Base-by-base conservation (phyloP, 2,888 invertebrate species). In the Dryocosmus kuriphilus region DNA sequence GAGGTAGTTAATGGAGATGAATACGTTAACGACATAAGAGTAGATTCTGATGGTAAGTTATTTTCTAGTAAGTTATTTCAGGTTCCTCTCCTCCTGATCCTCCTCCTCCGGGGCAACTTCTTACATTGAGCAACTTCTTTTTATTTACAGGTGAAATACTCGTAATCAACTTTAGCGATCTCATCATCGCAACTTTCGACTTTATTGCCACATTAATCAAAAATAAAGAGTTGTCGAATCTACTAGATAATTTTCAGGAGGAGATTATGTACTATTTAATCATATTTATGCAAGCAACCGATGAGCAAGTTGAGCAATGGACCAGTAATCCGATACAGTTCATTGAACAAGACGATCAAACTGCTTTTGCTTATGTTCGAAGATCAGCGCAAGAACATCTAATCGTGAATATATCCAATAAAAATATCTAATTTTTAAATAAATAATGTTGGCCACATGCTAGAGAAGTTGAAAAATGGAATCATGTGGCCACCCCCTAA, bases 271-370 rank as follows among this genome's bases (percentile, higher is more conserved):
- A 95, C 86, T 95, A 95, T 80, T 92, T 94, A 67, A 93, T 95
- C 74, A 92, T 95, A 24, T 95, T 95, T 85, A 95, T 95, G 92
- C 95, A 95, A 92, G 94, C 95, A 77, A 94, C 95, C 0, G 94
- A 95, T 82, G 95, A 95, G 80, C 95, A 95, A 92, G 93, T 94
- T 60, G 92, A 93, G 80, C 88, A 93, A 57, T 95, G 95, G 95
- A 92, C 92, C 60, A 92, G 92, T 27, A 94, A 94, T 91, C 94
- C 94, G 0, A 94, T 94, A 86, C 94, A 94, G 86, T 95, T 94
- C 91, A 94, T 95, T 8, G 95, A 95, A 84, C 95, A 95, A 86
- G 95, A 95, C 85, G 94, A 95, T 86, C 94, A 94, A 80, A 93
- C 93, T 61, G 93, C 93, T 0, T 94, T 93, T 79, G 93, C 94